Evolutionary conservation across 2,888 invertebrate species (phyloP).

Genomic region (Ectemnius cavifrons): DNA sequence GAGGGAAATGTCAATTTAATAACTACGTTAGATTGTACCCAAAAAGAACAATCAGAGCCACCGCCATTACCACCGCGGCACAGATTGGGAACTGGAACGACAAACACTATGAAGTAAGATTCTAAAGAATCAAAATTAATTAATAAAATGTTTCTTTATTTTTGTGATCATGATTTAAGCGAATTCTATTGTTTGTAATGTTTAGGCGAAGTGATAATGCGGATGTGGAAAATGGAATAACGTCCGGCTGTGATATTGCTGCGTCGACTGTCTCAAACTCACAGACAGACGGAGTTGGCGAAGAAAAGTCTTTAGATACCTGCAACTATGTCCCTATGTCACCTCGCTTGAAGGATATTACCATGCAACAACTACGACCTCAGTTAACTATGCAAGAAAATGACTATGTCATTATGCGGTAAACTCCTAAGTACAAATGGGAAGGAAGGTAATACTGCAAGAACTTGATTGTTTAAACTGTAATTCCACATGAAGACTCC

Average conservation of each 20-base stretch:
- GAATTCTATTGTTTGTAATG: slow-evolving; percentile 12
- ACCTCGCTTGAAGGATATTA: slow-evolving; percentile 69
- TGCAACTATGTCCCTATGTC: slow-evolving; percentile 75
- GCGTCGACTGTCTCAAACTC: not conserved
- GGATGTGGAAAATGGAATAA: not conserved
- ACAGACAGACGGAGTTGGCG: not conserved
- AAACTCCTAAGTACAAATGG: slow-evolving; percentile 17
- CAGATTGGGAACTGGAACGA: slow-evolving; percentile 65
- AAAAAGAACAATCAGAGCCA: slow-evolving; percentile 73
- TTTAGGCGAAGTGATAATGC: not conserved
- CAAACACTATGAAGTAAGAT: slow-evolving; percentile 62
- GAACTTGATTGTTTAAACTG: too few species aligned
- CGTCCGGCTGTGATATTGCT: not conserved
- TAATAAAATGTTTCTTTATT: not conserved
- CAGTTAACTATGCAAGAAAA: slow-evolving; percentile 63
- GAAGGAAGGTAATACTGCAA: too few species aligned
- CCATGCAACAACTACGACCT: slow-evolving; percentile 57
- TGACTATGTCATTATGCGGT: slow-evolving; percentile 74
- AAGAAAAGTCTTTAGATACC: slow-evolving; percentile 50
- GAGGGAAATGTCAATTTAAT: slow-evolving; percentile 45
- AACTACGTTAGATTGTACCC: slow-evolving; percentile 64
- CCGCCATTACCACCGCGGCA: slow-evolving; percentile 79
- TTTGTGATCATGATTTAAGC: not conserved
- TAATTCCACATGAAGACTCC: too few species aligned
- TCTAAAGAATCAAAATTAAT: too few species aligned